These are phyloP conservation scores for Monopis laevigella DNA, from an alignment of 2,888 invertebrate genomes.

Conservation along the genomic window DNA sequence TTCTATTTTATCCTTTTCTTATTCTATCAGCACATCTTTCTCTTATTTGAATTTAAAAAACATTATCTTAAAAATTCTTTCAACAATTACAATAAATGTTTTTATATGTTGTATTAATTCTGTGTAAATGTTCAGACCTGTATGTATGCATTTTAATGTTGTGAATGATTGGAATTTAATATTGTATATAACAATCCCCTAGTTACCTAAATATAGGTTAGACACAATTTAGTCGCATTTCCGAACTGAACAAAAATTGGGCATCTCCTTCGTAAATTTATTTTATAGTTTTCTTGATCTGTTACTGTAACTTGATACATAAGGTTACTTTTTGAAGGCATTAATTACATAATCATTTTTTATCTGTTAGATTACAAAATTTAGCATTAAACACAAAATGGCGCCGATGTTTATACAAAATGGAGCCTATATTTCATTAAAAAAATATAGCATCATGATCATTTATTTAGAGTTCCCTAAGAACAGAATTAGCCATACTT, in stretches of 20 bases:
- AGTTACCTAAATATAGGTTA: neutral
- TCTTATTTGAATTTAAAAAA: too few relatives aligned
- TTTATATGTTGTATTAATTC: neutral
- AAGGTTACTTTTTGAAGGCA: too few relatives aligned
- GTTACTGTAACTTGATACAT: conserved; percentile 1
- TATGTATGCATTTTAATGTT: conserved; percentile 8
- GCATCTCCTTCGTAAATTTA: neutral
- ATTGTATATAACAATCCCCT: conserved; percentile 3
- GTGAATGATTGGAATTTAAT: neutral
- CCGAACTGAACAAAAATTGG: neutral
- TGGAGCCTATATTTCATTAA: too few relatives aligned
- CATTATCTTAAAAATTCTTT: too few relatives aligned
- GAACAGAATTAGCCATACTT: too few relatives aligned
- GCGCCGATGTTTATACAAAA: too few relatives aligned
- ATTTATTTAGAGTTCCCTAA: too few relatives aligned
- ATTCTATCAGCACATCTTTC: conserved; percentile 6
- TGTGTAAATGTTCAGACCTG: conserved; percentile 4
- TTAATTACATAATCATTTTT: too few relatives aligned
- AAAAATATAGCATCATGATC: too few relatives aligned
- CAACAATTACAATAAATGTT: neutral
- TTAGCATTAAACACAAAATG: too few relatives aligned
- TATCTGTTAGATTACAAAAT: too few relatives aligned
- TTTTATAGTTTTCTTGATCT: neutral
- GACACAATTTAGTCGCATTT: conserved; percentile 10
- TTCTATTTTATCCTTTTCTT: neutral